Evolutionary conservation across 2,888 invertebrate species (phyloP), one percentile per base, ranked within the genome.

Genomic region (Antitype chi): DNA sequence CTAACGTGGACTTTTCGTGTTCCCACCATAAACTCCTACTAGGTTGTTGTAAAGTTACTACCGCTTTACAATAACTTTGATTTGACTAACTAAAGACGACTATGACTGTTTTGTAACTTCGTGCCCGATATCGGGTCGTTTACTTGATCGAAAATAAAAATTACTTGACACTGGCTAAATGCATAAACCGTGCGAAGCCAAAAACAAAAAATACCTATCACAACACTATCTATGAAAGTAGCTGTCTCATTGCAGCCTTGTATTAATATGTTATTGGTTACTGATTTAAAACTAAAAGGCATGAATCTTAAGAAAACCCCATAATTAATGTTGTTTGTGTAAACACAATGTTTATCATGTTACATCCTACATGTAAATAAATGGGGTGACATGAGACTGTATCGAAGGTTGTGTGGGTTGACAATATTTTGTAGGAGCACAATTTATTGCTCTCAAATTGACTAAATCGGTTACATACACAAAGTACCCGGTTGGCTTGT

Each of bases 281-380:
- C 32, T 60, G 17, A 23, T 23, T 55, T 7, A 17, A 32, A 71
- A 79, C 32, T 59, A 57, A 74, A 73, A 74, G 66, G 72, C 71
- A 75, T 76, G 62, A 52, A 67, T 63, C 15, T 28, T 59, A 59
- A 52, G 62, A 64, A 81, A 87, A 87, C 85, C 83, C 86, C 84
- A 82, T 80, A 70, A 74, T 75, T 60, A 75, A 72, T 64, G 71
- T 63, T 32, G 38, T 86, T 80, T 67, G 32, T 74, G 68, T 76
- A 67, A 74, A 81, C 72, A 71, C 63, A 59, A n/a, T 64, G 66
- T 80, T 78, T 81, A 70, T 78, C 74, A 70, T 63, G 38, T 73
- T 59, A 59, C 62, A 53, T 70, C 38, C 13, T 47, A 52, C 43
- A 70, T 85, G 79, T 83, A 83, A 78, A 83, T 85, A 82, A 74